A percentile compares a stretch with the other conserved stretches of the same genome.
These are phyloP conservation scores for Acrossocheilus fasciatus DNA, from an alignment of 2,797 vertebrate species.

Conservation along the genomic window DNA sequence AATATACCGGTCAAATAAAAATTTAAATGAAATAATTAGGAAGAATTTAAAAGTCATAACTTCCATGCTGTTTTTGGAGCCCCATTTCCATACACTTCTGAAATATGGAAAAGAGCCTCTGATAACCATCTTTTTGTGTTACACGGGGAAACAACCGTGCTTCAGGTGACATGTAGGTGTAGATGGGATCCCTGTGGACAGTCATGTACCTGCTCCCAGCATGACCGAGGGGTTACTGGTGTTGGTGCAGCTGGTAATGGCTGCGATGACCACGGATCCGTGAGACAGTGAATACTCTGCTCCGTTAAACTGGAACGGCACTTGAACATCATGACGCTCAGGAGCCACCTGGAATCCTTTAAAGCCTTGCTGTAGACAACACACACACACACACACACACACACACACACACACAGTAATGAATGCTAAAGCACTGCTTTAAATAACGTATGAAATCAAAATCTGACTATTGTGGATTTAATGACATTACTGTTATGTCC, in stretches of 20 bases:
- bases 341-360: conserved; percentile 93
- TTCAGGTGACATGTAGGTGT: not conserved
- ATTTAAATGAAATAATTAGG: not conserved
- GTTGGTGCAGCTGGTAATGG: conserved; percentile 99
- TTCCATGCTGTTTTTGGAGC: not conserved
- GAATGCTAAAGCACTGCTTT: not conserved
- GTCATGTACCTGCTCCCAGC: conserved; percentile 89
- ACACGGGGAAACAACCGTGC: accelerated
- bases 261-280: conserved; percentile 96
- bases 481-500: not conserved
- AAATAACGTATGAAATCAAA: not conserved
- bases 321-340: conserved; percentile 69
- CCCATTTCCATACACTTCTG: not conserved
- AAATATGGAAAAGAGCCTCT: not conserved
- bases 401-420: not conserved
- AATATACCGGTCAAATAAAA: not conserved
- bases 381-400: no score
- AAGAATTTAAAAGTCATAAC: not conserved
- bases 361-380: conserved; percentile 90
- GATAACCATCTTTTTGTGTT: not conserved
- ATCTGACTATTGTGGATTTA: not conserved
- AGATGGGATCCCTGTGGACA: not conserved
- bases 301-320: conserved; percentile 84
- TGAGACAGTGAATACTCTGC: conserved; percentile 84
- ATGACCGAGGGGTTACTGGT: conserved; percentile 99